Evolutionary conservation across 2,113 vertebrate species (phyloP).

Genomic region (Capricornis sumatraensis): DNA sequence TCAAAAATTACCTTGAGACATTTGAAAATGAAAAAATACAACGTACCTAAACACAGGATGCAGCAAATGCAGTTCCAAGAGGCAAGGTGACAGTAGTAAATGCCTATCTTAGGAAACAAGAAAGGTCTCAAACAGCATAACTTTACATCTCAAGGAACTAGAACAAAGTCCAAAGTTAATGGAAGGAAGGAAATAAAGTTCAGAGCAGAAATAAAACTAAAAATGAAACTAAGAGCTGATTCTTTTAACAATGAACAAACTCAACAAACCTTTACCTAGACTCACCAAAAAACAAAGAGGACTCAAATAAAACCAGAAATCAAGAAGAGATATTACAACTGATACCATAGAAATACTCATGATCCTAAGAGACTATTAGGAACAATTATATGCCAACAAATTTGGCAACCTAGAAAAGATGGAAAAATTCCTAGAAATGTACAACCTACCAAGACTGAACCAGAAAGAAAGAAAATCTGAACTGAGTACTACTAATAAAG

Average conservation of each 20-base stretch:
- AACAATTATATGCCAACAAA: background rate
- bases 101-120: background rate
- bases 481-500: background rate
- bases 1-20: background rate
- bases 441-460: background rate
- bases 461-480: background rate
- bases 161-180: background rate
- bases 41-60: background rate
- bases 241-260: background rate
- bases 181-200: background rate
- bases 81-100: background rate
- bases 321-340: background rate
- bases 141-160: background rate
- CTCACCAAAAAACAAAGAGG: background rate
- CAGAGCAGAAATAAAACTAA: background rate
- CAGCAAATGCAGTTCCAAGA: background rate
- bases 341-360: background rate
- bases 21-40: background rate
- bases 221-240: background rate
- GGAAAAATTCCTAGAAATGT: background rate
- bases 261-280: background rate
- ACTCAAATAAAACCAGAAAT: background rate
- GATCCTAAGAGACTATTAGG: background rate
- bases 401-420: background rate
- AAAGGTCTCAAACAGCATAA: background rate